Conservation (phyloP, 2,797 vertebrate genomes). For the Cryptoprocta ferox region DNA sequence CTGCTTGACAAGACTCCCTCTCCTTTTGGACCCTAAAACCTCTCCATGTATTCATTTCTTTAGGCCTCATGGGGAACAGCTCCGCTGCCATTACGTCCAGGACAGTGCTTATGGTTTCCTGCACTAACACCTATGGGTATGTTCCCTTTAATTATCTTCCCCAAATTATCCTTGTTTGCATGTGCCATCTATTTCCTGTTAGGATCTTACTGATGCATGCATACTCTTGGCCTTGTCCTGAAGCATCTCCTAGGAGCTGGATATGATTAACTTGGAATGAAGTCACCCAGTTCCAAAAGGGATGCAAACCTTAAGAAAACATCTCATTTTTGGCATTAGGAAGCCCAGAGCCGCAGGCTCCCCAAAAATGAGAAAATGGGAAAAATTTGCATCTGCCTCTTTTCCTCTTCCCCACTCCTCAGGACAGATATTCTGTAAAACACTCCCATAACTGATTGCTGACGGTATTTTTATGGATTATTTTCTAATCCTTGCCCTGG, state of each 20-base stretch:
- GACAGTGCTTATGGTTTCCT: not conserved
- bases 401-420: not conserved
- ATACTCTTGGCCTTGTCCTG: not conserved
- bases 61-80: not conserved
- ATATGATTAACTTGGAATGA: slow-evolving; percentile 1
- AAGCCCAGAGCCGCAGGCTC: not conserved
- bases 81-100: not conserved
- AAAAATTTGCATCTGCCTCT: not conserved
- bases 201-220: not conserved
- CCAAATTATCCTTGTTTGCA: not conserved
- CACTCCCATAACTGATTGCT: not conserved
- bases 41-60: slow-evolving; percentile 8
- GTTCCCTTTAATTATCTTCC: not conserved
- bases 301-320: not conserved
- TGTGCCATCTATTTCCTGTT: not conserved
- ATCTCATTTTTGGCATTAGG: not conserved
- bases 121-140: not conserved
- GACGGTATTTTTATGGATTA: not conserved
- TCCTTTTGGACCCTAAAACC: not conserved
- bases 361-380: not conserved
- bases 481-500: not conserved
- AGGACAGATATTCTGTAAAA: not conserved
- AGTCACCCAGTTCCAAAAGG: not conserved
- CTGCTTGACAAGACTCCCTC: not conserved
- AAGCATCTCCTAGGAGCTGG: not conserved